phyloP scores from a whole-genome alignment of 2,797 vertebrate genomes.

The Lagodon rhomboides region DNA sequence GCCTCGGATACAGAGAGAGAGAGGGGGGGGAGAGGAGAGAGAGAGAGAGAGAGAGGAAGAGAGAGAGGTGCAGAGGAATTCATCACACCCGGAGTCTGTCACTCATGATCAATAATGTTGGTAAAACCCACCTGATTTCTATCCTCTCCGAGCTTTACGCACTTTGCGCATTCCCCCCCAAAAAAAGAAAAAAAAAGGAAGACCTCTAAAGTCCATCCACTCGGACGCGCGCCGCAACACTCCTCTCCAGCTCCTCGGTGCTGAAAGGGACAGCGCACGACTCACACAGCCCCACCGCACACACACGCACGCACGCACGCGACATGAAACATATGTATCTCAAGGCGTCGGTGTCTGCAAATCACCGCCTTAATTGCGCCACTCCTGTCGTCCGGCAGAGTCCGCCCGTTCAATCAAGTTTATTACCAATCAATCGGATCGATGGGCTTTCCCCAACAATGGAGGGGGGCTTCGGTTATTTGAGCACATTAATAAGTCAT shows the following conservation, averaged over 20 bases:
- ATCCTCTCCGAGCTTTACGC: conserved; percentile 35
- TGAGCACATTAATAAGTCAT: conserved; percentile 73
- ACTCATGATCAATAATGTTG: conserved; percentile 66
- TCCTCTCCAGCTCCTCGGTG: conserved; percentile 70
- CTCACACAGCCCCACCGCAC: conserved; percentile 57
- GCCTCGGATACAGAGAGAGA: conserved; percentile 34
- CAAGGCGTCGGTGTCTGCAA: conserved; percentile 36
- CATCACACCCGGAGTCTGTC: conserved; percentile 50
- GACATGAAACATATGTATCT: conserved; percentile 24
- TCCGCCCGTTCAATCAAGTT: conserved; percentile 70
- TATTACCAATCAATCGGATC: conserved; percentile 67
- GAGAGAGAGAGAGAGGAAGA: conserved; percentile 16
- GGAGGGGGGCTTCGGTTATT: conserved; percentile 39
- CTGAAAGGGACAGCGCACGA: conserved; percentile 84
- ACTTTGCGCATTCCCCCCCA: conserved; percentile 56
- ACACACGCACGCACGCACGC: conserved; percentile 33
- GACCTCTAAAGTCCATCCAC: neutral
- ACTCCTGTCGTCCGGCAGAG: conserved; percentile 20
- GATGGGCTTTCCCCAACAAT: conserved; percentile 49
- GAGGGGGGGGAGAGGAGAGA: conserved; percentile 3
- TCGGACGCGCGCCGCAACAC: conserved; percentile 8
- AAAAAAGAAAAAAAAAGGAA: neutral
- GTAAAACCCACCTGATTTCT: conserved; percentile 73
- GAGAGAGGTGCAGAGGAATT: conserved; percentile 66
- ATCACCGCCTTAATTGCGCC: conserved; percentile 69